These are phyloP conservation scores for Aselliscus stoliczkanus DNA, from an alignment of 2,797 vertebrate genomes.

Conservation along the genomic window DNA sequence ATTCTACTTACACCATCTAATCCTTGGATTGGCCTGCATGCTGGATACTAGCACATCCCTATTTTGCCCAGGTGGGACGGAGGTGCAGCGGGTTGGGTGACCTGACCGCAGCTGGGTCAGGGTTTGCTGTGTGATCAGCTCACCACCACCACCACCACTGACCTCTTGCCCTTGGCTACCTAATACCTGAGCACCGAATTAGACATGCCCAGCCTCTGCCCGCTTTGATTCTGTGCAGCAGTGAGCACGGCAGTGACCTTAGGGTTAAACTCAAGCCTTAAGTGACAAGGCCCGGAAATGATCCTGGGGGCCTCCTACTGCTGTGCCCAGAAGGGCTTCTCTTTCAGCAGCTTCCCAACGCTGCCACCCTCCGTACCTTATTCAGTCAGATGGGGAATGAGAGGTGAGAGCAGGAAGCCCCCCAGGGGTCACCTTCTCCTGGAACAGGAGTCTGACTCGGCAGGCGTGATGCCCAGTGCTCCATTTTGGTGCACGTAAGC, in stretches of 20 bases:
- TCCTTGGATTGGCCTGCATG: fast-evolving
- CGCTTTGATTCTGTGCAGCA: background rate
- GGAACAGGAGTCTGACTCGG: fast-evolving
- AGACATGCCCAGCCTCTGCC: background rate
- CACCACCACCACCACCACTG: background rate
- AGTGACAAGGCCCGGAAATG: background rate
- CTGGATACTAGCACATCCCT: fast-evolving
- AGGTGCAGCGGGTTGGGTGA: background rate
- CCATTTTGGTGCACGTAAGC: fast-evolving
- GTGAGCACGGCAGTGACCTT: background rate
- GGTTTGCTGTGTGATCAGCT: too few species aligned
- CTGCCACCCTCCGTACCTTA: too few species aligned
- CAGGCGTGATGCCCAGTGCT: background rate
- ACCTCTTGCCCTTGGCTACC: background rate
- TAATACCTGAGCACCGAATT: background rate
- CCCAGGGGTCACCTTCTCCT: too few species aligned
- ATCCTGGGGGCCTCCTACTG: background rate
- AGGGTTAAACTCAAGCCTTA: background rate
- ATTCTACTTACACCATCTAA: too few species aligned
- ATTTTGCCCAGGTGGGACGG: background rate
- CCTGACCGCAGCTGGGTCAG: fast-evolving
- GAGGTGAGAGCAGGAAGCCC: background rate
- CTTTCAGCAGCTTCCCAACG: background rate
- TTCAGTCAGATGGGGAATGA: fast-evolving
- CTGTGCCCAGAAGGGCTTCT: background rate